phyloP scores from a whole-genome alignment of 23 tunicate species.

The Trididemnum clinides region DNA sequence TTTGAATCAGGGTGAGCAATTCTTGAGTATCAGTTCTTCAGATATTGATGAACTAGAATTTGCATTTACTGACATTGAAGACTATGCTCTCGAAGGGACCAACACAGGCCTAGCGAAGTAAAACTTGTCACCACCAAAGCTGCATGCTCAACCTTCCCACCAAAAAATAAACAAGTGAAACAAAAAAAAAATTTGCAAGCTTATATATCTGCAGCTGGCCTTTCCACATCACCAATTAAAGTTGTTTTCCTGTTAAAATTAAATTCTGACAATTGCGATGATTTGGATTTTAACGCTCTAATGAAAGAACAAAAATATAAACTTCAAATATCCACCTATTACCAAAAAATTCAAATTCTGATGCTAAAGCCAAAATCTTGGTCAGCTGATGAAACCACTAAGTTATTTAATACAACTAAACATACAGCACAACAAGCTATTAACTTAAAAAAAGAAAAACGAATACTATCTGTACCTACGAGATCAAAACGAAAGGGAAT shows the following conservation, averaged over 20 bases:
- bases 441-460: background rate
- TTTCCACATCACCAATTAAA: too few species aligned
- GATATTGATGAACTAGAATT: too few species aligned
- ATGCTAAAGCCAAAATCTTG: constrained; percentile 8
- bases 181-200: background rate
- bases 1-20: too few species aligned
- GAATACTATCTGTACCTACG: constrained; percentile 1
- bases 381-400: background rate
- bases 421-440: too few species aligned
- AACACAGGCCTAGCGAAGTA: too few species aligned
- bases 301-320: background rate
- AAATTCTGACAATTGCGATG: too few species aligned
- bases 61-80: too few species aligned
- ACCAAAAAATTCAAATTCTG: constrained; percentile 10
- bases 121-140: too few species aligned
- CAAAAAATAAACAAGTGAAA: background rate
- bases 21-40: too few species aligned
- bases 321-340: background rate
- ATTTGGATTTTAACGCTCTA: background rate
- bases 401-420: background rate
- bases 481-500: constrained; percentile 1
- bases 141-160: background rate
- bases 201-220: too few species aligned
- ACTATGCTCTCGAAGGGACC: too few species aligned
- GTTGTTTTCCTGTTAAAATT: too few species aligned